Conservation (phyloP, 2,797 vertebrate genomes). For the Tamandua tetradactyla region DNA sequence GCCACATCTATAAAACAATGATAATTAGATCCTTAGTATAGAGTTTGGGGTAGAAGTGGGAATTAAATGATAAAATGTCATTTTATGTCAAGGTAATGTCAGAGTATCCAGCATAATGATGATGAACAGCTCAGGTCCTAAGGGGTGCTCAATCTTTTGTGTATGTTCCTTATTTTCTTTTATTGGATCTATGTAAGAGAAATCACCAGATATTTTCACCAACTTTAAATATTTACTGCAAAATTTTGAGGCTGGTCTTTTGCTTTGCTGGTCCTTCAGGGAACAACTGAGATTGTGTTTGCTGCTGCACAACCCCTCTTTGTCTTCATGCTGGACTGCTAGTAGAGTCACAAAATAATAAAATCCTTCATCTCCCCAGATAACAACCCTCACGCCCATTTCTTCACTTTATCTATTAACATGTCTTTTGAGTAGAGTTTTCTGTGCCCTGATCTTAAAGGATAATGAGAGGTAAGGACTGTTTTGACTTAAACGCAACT, state of each 20-base stretch:
- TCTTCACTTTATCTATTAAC: conserved; percentile 56
- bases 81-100: not conserved
- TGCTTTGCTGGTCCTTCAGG: conserved; percentile 25
- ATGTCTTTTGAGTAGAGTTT: not conserved
- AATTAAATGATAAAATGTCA: conserved; percentile 6
- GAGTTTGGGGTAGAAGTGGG: not conserved
- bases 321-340: conserved; percentile 38
- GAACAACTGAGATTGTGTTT: conserved; percentile 49
- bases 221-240: conserved; percentile 42
- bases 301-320: not conserved
- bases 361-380: conserved; percentile 58
- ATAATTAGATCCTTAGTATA: not conserved
- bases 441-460: conserved; percentile 27
- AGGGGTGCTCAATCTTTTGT: not conserved
- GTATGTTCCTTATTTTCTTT: not conserved
- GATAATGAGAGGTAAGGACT: not conserved
- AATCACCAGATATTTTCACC: conserved; percentile 48
- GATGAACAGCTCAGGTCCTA: not conserved
- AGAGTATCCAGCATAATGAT: not conserved
- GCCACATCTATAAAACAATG: conserved; percentile 20
- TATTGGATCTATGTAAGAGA: not conserved
- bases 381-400: not conserved
- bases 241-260: conserved; percentile 32
- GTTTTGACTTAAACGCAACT: not conserved
- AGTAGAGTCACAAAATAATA: conserved; percentile 25